Evolutionary conservation across 2,888 invertebrate genomes (phyloP), one percentile per base, ranked within the genome.

Genomic region (Troides oblongomaculatus): DNA sequence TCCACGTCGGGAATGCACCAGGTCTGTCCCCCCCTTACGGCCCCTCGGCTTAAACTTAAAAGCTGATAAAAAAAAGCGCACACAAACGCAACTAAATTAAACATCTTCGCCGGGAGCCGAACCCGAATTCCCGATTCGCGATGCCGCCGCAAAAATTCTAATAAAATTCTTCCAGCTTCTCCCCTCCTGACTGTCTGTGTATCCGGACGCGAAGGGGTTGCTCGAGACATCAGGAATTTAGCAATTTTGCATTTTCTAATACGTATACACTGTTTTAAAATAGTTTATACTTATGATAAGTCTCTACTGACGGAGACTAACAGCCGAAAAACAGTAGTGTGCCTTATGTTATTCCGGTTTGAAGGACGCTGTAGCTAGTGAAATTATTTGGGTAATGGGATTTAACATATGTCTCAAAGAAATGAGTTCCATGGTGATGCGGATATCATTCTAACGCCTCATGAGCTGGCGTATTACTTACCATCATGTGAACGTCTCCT

Each of bases 141-240:
- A 82, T 77, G 81, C 82, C 82, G 82, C 84, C 86, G 79, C 86
- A 88, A 84, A 79, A 79, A 87, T 87, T 89, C 80, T 85, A 89
- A 90, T 89, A 89, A 85, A 85, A 82, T 64, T 67, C 67, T 66
- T 66, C n/a, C n/a, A 36, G 43, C 23, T 53, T 18, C 53, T 12
- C n/a, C 53, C 14, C 53, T 0, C 6, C 8, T 21, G 6, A 4
- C 64, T 64, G 30, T 21, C 66, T 53, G 63, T 64, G 59, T 10
- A 8, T 25, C 17, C 23, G 39, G 14, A 63, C 23, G 50, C 64
- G 59, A 69, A 66, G 69, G 69, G 65, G 69, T 70, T 63, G 57
- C 50, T 23, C 23, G 39, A 57, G 63, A 63, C 63, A 50, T 43
- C 53, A 25, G 53, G 64, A 56, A 64, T 70, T 66, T 69, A 18